These are phyloP conservation scores for Brachionus sp. DNA, from an alignment of 1,140 invertebrate species.

Conservation along the genomic window DNA sequence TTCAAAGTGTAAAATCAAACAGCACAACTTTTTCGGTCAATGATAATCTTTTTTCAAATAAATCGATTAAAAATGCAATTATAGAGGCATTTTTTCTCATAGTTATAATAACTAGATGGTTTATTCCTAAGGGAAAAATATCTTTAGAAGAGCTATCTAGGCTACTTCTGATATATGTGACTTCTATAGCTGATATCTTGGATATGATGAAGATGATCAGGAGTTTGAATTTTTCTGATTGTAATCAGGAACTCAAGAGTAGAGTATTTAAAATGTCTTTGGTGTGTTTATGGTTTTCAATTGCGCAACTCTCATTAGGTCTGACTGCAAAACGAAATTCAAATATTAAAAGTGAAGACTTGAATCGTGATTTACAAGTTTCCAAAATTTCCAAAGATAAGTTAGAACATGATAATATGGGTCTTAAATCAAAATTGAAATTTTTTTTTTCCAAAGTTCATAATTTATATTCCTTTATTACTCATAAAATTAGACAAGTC, in stretches of 20 bases:
- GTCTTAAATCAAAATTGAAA: neutral
- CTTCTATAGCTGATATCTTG: constrained; percentile 1
- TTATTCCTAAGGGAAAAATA: constrained; percentile 21
- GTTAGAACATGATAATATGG: neutral
- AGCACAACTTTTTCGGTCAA: neutral
- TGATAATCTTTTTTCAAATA: neutral
- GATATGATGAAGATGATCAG: constrained; percentile 29
- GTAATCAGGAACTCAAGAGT: neutral
- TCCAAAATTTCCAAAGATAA: neutral
- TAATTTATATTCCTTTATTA: neutral
- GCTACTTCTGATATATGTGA: neutral
- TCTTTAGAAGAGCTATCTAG: neutral
- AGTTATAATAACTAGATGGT: constrained; percentile 13
- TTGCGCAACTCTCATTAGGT: neutral
- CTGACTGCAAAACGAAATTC: neutral
- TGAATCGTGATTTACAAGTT: neutral
- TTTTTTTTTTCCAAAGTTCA: neutral
- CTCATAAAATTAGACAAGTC: neutral
- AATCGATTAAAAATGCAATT: constrained; percentile 5
- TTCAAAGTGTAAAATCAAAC: neutral
- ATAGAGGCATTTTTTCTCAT: constrained; percentile 13
- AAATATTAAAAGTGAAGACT: neutral
- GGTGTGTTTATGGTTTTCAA: neutral
- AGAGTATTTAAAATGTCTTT: neutral
- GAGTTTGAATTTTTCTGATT: neutral